Conservation (phyloP, 2,797 vertebrate genomes). For the Hyperoplus immaculatus region DNA sequence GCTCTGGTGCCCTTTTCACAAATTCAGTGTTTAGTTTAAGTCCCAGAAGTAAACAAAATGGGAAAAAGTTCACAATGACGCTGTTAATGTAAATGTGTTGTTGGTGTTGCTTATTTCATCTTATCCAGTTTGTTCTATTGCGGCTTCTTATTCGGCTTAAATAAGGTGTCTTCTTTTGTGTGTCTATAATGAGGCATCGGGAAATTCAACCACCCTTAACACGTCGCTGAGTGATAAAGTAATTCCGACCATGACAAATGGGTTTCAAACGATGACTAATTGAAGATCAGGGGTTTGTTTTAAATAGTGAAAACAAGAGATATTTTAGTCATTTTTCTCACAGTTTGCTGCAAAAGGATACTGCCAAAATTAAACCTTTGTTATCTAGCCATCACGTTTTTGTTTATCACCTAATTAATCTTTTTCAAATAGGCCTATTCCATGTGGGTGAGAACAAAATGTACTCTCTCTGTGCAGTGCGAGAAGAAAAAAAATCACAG, state of each 20-base stretch:
- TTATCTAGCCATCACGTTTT: conserved; percentile 11
- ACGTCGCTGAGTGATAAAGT: conserved; percentile 5
- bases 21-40: conserved; percentile 40
- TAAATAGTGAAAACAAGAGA: conserved; percentile 7
- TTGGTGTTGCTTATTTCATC: neutral
- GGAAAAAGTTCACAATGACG: conserved; percentile 21
- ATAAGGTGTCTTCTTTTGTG: neutral
- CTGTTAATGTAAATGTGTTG: conserved; percentile 28
- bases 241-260: conserved; percentile 3
- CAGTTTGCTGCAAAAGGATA: neutral
- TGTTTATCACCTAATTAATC: conserved; percentile 44
- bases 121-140: neutral
- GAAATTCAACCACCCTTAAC: neutral
- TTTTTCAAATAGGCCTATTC: conserved; percentile 12
- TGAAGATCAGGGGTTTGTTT: conserved; percentile 2
- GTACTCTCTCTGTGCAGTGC: conserved; percentile 6
- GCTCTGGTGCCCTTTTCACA: conserved; percentile 34
- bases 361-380: neutral
- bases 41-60: conserved; percentile 36
- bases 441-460: conserved; percentile 11
- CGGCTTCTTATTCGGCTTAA: conserved; percentile 9
- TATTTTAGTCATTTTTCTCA: neutral
- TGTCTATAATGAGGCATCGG: neutral
- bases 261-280: neutral
- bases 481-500: conserved; percentile 27